A percentile compares a stretch with the other conserved stretches of the same genome.
Conservation (phyloP, 2,113 vertebrate species). For the Ardeotis arabs region DNA sequence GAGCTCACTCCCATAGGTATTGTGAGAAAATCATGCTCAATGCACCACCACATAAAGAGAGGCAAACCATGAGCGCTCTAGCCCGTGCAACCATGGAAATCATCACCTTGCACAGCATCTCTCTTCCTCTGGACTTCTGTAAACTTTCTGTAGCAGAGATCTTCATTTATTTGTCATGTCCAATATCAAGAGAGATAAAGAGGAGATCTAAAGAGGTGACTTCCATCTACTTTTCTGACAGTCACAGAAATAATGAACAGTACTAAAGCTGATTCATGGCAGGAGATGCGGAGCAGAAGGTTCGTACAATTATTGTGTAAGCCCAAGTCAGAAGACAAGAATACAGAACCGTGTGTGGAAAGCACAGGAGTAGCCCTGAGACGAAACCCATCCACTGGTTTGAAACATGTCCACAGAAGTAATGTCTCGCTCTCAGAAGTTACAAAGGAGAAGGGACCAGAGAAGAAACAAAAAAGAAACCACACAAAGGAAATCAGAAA, state of each 20-base stretch:
- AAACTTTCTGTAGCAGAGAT: neutral
- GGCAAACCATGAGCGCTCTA: neutral
- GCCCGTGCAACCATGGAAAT: neutral
- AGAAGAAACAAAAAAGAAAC: neutral
- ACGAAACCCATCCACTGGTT: neutral
- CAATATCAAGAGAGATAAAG: neutral
- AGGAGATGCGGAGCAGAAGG: conserved; percentile 1
- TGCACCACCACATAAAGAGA: neutral
- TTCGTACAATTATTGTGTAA: neutral
- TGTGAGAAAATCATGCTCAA: neutral
- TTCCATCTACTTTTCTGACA: conserved; percentile 19
- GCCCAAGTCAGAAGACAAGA: neutral
- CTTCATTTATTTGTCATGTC: neutral
- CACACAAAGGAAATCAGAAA: neutral
- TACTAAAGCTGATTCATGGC: conserved; percentile 15
- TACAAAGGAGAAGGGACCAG: neutral
- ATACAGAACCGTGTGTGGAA: neutral
- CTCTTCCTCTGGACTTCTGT: neutral
- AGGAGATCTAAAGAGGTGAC: neutral
- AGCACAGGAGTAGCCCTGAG: neutral
- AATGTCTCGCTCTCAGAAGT: neutral
- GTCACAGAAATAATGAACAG: neutral
- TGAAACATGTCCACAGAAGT: neutral
- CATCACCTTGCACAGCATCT: neutral
- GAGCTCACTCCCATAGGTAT: neutral